A percentile compares a stretch with the other conserved stretches of the same genome.
Conservation (phyloP, 2,113 vertebrate genomes). For the Thymallus thymallus region DNA sequence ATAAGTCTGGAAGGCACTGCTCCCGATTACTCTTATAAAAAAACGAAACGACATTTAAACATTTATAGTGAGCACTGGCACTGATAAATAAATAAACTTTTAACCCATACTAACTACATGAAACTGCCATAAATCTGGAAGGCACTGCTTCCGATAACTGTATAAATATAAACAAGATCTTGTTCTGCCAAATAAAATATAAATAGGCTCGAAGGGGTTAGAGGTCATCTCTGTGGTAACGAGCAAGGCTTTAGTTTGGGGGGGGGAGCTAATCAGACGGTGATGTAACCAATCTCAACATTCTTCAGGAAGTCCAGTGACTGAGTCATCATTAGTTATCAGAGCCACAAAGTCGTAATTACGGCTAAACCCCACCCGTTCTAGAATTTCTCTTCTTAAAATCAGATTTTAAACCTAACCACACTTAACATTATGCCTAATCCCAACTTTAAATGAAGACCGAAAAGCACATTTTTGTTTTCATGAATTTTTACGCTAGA, state of each 20-base stretch:
- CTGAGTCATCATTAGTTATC: too few relatives aligned
- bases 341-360: too few relatives aligned
- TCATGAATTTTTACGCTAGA: not conserved
- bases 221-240: conserved; percentile 15
- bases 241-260: conserved; percentile 23
- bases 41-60: conserved; percentile 51
- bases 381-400: too few relatives aligned
- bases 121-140: conserved; percentile 99
- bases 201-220: conserved; percentile 51
- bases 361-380: too few relatives aligned
- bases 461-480: too few relatives aligned
- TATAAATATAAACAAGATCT: conserved; percentile 34
- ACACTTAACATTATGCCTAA: too few relatives aligned
- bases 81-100: conserved; percentile 82
- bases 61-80: conserved; percentile 95
- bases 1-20: conserved; percentile 99
- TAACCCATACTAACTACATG: conserved; percentile 74
- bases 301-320: not conserved
- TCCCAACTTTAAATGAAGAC: too few relatives aligned
- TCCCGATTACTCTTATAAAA: conserved; percentile 96
- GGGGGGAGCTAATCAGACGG: not conserved
- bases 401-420: too few relatives aligned
- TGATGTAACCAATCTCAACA: not conserved
- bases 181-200: conserved; percentile 48
- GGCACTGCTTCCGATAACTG: conserved; percentile 99